A percentile compares a stretch with the other conserved stretches of the same genome.
These are phyloP conservation scores for Diadophis punctatus DNA, from an alignment of 2,113 vertebrate species.

Conservation along the genomic window DNA sequence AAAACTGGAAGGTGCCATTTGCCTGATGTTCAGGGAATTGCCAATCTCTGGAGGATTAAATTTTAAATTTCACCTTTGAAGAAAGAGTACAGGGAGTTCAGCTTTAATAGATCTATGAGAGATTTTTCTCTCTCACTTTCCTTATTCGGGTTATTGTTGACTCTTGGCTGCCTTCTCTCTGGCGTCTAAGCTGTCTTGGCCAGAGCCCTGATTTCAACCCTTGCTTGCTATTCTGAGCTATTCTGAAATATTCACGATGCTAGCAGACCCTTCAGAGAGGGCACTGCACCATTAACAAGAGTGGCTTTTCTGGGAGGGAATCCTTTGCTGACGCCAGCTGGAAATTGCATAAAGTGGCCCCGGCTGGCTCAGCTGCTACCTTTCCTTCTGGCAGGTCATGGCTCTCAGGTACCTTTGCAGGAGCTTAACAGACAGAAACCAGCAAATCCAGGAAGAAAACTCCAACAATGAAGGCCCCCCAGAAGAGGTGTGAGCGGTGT, in stretches of 20 bases:
- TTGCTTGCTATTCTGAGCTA: not conserved
- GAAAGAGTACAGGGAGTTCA: too few relatives aligned
- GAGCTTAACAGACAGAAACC: too few relatives aligned
- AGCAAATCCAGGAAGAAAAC: not conserved
- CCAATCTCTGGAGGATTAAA: too few relatives aligned
- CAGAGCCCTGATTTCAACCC: not conserved
- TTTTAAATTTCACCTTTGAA: too few relatives aligned
- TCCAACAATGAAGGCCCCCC: not conserved
- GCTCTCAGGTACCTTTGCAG: not conserved
- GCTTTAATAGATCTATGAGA: not conserved
- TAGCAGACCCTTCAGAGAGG: accelerated
- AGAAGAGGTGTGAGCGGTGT: not conserved
- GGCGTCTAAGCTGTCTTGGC: not conserved
- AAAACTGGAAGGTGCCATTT: too few relatives aligned
- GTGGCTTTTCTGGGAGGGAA: slow-evolving; percentile 3
- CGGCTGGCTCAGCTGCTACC: slow-evolving; percentile 27
- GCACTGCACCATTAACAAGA: slow-evolving; percentile 1
- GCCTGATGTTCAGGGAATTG: too few relatives aligned
- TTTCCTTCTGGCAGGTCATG: not conserved
- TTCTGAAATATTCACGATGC: not conserved
- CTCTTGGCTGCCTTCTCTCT: not conserved
- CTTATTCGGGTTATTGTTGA: not conserved
- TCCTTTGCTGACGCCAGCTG: slow-evolving; percentile 18
- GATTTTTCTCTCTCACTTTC: not conserved
- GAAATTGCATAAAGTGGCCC: not conserved